Conservation (phyloP, 2,888 invertebrate species). For the Brenthis daphne region DNA sequence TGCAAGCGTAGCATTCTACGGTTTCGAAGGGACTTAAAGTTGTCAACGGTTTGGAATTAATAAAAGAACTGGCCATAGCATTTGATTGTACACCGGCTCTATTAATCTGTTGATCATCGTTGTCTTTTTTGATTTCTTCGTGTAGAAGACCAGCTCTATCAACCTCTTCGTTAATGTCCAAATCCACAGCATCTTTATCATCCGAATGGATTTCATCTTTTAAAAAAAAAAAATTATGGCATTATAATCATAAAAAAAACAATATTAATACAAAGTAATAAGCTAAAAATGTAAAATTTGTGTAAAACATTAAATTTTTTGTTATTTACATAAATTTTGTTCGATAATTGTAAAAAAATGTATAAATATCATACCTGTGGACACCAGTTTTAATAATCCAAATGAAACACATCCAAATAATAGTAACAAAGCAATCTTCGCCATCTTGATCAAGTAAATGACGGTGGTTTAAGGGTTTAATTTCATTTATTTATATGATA, state of each 20-base stretch:
- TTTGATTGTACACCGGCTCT: not conserved
- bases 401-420: conserved; percentile 32
- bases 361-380: conserved; percentile 31
- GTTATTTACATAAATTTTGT: no score
- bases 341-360: not conserved
- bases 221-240: not conserved
- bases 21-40: conserved; percentile 19
- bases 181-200: not conserved
- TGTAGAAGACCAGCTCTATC: not conserved
- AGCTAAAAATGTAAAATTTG: no score
- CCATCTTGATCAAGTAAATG: conserved; percentile 37
- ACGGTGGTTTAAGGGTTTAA: conserved; percentile 24
- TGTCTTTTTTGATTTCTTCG: not conserved
- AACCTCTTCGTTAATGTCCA: not conserved
- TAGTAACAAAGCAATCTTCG: conserved; percentile 35
- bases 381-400: conserved; percentile 33
- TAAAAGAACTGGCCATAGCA: not conserved
- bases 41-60: conserved; percentile 9
- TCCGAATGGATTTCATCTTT: conserved; percentile 13
- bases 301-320: no score
- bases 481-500: conserved; percentile 42
- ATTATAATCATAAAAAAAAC: not conserved
- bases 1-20: conserved; percentile 57
- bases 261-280: no score
- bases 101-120: not conserved